These are phyloP conservation scores for Lucilia sericata DNA, from an alignment of 1,140 invertebrate species.

Conservation along the genomic window DNA sequence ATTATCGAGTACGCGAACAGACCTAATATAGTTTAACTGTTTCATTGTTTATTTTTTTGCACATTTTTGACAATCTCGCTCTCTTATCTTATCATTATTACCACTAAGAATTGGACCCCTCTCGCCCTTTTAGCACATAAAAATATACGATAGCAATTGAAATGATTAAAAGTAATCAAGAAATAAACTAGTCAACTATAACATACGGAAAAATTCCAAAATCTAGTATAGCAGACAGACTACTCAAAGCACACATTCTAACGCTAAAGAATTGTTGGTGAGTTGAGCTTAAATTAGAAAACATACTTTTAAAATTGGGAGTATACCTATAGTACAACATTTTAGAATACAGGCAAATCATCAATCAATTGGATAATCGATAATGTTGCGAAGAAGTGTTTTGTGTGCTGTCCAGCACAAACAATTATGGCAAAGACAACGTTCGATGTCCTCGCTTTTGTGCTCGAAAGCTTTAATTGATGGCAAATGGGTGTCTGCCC, in stretches of 20 bases:
- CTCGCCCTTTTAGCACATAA: conserved; percentile 27
- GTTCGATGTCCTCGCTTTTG: conserved; percentile 55
- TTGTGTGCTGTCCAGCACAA: background rate
- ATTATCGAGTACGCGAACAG: too few species aligned
- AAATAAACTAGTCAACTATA: conserved; percentile 24
- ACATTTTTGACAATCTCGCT: background rate
- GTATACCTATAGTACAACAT: background rate
- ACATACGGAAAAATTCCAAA: background rate
- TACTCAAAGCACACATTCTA: background rate
- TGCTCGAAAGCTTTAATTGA: conserved; percentile 75
- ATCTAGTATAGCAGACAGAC: background rate
- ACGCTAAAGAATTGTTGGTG: background rate
- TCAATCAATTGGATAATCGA: background rate
- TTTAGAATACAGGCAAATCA: background rate
- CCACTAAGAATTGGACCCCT: background rate
- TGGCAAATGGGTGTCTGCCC: conserved; percentile 84
- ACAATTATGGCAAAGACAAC: background rate
- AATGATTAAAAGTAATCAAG: conserved; percentile 32
- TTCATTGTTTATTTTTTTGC: too few species aligned
- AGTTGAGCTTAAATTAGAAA: background rate
- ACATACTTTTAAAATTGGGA: background rate
- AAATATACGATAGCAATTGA: conserved; percentile 19
- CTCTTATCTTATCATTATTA: conserved; percentile 35
- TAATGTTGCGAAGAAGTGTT: conserved; percentile 3
- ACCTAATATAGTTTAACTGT: too few species aligned